Percentiles rank a stretch among this genome's conserved stretches.
Evolutionary conservation across 2,888 invertebrate species (phyloP).

Genomic region (Papilio demoleus): DNA sequence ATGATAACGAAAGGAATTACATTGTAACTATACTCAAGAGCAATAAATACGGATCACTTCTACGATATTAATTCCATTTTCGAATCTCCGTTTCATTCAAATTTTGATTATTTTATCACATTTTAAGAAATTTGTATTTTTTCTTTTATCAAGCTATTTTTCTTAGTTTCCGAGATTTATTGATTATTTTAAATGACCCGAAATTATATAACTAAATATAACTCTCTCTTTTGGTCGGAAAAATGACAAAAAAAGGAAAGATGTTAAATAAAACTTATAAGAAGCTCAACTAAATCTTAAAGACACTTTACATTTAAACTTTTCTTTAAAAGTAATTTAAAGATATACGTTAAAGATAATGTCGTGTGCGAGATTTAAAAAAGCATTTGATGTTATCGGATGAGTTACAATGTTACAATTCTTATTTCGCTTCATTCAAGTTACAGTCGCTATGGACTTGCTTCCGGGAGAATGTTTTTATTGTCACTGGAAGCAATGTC

Average conservation of each 20-base stretch:
- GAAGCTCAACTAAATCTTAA: constrained; percentile 16
- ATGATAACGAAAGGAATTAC: too few relatives aligned
- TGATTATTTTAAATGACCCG: too few relatives aligned
- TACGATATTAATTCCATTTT: too few relatives aligned
- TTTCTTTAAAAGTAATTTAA: constrained; percentile 19
- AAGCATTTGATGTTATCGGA: constrained; percentile 31
- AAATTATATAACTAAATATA: too few relatives aligned
- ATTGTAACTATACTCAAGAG: too few relatives aligned
- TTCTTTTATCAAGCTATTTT: too few relatives aligned
- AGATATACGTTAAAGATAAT: constrained; percentile 17
- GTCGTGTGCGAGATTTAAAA: constrained; percentile 24
- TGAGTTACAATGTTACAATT: constrained; percentile 30
- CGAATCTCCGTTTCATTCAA: too few relatives aligned
- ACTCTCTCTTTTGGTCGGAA: not conserved
- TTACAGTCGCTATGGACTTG: constrained; percentile 1
- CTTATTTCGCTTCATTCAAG: constrained; percentile 12
- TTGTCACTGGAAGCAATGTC: not conserved
- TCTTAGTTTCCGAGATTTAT: too few relatives aligned
- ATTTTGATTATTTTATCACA: too few relatives aligned
- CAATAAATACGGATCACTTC: too few relatives aligned
- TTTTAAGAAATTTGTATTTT: too few relatives aligned
- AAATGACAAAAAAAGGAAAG: not conserved
- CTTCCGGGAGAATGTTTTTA: constrained; percentile 13
- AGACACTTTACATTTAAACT: constrained; percentile 32
- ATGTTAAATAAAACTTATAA: not conserved